phyloP scores from a whole-genome alignment of 2,888 invertebrate species.

The Apodemia duryi region DNA sequence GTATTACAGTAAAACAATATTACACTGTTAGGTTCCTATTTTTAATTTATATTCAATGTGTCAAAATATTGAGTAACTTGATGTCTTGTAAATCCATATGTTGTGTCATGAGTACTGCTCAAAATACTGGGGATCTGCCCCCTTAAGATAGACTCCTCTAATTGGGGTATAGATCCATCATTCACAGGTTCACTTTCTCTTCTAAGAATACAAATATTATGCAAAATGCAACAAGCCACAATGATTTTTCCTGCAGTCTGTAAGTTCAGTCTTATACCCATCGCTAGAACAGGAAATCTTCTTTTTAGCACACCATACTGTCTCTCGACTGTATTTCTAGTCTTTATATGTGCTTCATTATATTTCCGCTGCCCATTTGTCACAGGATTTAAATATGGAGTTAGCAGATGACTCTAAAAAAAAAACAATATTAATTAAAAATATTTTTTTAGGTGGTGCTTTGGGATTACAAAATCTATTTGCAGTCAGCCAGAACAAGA shows the following conservation, averaged over 20 bases:
- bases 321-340: conserved; percentile 28
- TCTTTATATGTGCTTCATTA: conserved; percentile 27
- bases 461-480: background rate
- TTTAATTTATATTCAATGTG: background rate
- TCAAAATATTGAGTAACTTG: conserved; percentile 12
- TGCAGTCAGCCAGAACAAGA: background rate
- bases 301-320: background rate
- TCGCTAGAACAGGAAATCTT: conserved; percentile 16
- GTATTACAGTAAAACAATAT: too few species aligned
- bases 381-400: conserved; percentile 26
- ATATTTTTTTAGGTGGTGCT: background rate
- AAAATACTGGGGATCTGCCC: conserved; percentile 8
- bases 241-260: conserved; percentile 26
- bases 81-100: conserved; percentile 16
- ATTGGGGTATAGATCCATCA: conserved; percentile 25
- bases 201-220: conserved; percentile 27
- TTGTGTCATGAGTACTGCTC: background rate
- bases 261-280: conserved; percentile 35
- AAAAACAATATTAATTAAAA: background rate
- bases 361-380: conserved; percentile 23
- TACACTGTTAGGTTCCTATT: background rate
- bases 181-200: conserved; percentile 25
- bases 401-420: conserved; percentile 20
- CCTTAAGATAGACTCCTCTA: conserved; percentile 20
- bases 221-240: conserved; percentile 30